These are phyloP conservation scores for Orestias chungarensis DNA, from an alignment of 2,797 vertebrate species.

Conservation along the genomic window DNA sequence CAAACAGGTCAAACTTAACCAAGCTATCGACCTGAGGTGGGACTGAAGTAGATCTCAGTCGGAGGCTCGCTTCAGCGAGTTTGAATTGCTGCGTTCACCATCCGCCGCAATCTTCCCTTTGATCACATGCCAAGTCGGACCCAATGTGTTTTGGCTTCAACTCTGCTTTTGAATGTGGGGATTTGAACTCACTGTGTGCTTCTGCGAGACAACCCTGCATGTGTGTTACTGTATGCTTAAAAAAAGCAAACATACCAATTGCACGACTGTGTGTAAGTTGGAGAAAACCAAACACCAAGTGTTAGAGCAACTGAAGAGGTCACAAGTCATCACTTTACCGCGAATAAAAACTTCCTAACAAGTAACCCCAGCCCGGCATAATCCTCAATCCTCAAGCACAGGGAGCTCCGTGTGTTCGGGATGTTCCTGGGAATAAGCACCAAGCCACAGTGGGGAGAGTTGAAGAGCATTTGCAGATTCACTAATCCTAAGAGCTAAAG, in stretches of 20 bases:
- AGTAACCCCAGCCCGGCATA: background rate
- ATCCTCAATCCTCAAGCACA: background rate
- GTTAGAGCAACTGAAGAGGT: background rate
- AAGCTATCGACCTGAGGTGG: too few species aligned
- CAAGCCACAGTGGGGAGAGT: background rate
- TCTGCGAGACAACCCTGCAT: background rate
- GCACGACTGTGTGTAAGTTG: background rate
- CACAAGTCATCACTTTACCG: background rate
- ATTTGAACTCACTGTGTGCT: background rate
- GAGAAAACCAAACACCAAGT: background rate
- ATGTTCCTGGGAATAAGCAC: background rate
- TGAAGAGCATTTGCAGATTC: background rate
- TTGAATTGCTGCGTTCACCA: too few species aligned
- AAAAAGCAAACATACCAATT: background rate
- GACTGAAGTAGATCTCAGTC: too few species aligned
- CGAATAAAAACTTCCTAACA: background rate
- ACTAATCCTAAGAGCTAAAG: background rate
- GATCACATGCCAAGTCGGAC: too few species aligned
- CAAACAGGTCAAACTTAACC: too few species aligned
- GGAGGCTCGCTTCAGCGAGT: too few species aligned
- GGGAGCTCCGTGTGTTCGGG: background rate
- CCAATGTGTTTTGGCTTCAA: too few species aligned
- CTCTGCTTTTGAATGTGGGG: background rate
- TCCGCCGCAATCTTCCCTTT: too few species aligned
- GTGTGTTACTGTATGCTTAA: background rate